Percentiles rank a stretch among this genome's conserved stretches.
These are phyloP conservation scores for Zaprionus vittiger DNA, from an alignment of 1,140 invertebrate species.

Conservation along the genomic window DNA sequence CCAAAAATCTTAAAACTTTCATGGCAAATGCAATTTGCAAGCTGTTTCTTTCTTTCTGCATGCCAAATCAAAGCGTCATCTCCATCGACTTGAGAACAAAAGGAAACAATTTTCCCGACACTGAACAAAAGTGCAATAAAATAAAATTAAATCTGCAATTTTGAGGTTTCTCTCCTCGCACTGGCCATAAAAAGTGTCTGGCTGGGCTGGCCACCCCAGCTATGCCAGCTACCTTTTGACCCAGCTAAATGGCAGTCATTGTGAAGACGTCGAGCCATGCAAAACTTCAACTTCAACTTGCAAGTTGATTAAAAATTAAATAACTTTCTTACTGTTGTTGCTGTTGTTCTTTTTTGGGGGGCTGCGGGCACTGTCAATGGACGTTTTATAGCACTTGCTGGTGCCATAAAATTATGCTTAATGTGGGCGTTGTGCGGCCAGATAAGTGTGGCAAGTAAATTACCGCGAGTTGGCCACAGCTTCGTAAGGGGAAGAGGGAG, in stretches of 20 bases:
- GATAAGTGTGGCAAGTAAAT: conserved; percentile 53
- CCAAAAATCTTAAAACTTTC: not conserved
- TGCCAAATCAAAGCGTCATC: conserved; percentile 35
- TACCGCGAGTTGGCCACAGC: conserved; percentile 39
- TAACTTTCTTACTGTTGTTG: conserved; percentile 41
- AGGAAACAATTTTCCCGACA: conserved; percentile 76
- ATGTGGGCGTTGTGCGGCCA: conserved; percentile 50
- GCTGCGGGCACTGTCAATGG: conserved; percentile 54
- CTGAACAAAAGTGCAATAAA: conserved; percentile 67
- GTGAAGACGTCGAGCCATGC: conserved; percentile 36
- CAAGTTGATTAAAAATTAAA: conserved; percentile 76
- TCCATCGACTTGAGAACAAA: not conserved
- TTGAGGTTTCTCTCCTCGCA: conserved; percentile 63
- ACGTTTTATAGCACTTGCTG: conserved; percentile 54
- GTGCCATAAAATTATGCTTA: conserved; percentile 60
- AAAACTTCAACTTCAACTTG: conserved; percentile 52
- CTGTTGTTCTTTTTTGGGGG: not conserved
- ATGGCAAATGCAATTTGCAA: conserved; percentile 17
- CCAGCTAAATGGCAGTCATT: conserved; percentile 67
- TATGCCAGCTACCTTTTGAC: conserved; percentile 53
- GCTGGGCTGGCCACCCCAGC: not conserved
- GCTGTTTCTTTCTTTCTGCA: conserved; percentile 32
- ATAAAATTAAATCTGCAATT: conserved; percentile 83
- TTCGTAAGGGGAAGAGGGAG: not conserved
- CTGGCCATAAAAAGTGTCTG: conserved; percentile 78